Evolutionary conservation across 2,797 vertebrate species (phyloP), one percentile per base, ranked within the genome.

Genomic region (Psittacula echo): DNA sequence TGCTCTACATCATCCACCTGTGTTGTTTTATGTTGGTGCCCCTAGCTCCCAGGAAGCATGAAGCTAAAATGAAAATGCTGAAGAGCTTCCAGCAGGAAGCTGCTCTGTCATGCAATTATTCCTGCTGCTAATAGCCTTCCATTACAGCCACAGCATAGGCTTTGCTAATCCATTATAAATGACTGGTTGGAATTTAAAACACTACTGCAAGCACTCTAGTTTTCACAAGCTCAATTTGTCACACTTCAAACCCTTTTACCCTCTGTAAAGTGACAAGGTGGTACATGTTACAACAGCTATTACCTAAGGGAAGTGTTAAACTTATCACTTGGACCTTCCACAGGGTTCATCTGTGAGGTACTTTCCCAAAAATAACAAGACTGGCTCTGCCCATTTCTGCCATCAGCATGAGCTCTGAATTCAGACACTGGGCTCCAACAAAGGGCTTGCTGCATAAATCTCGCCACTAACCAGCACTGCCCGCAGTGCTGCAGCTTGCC

Each of bases 21-120:
- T 10, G 16, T 44, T 80, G 61, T 61, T 94, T 93, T 24, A 73
- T 60, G 51, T 34, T 0, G 0, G 48, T 24, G n/a, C 11, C 39
- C n/a, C 67, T 19, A 79, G 67, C 42, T 94, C 66, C 73, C 47
- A 54, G 60, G 67, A 78, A 79, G 62, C 65, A 51, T 0, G 9
- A 22, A 78, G 77, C 74, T 70, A 60, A 86, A 95, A 60, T 48
- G 24, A 94, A 96, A 91, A 95, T 9, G 17, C 13, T 73, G 11
- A 73, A 82, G 60, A 48, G n/a, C 37, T 82, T 87, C 80, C 58
- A 92, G 85, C 39, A 32, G 6, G 29, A 74, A 96, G 47, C 34
- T 88, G 50, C 26, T 88, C 41, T 90, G 90, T 85, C 32, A 47
- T 56, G 73, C 44, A 91, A 94, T 94, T 94, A 95, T 6, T 10